phyloP scores from a whole-genome alignment of 2,113 vertebrate genomes.

The Seriola rivoliana region DNA sequence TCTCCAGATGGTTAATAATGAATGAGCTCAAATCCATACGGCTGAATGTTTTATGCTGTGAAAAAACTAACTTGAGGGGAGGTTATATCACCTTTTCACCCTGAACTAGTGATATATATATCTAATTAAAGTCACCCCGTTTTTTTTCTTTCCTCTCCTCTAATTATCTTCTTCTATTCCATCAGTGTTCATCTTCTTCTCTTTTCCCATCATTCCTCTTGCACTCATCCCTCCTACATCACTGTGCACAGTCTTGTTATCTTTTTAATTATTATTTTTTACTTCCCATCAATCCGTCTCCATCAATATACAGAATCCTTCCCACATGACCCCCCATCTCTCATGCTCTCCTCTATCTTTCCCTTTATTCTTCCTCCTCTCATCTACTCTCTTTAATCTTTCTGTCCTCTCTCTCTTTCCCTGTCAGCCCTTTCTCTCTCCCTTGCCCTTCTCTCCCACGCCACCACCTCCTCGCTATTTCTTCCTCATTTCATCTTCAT shows the following conservation, averaged over 20 bases:
- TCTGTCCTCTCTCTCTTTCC: neutral
- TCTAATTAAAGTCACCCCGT: neutral
- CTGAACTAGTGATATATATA: neutral
- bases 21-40: conserved; percentile 63
- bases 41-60: conserved; percentile 59
- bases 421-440: conserved; percentile 1
- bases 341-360: neutral
- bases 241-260: neutral
- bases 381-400: conserved; percentile 28
- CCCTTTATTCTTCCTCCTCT: conserved; percentile 2
- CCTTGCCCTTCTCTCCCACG: conserved; percentile 13
- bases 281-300: conserved; percentile 19
- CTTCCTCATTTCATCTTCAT: conserved; percentile 35
- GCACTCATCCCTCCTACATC: conserved; percentile 5
- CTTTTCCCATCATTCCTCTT: neutral
- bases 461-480: conserved; percentile 16
- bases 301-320: neutral
- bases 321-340: neutral
- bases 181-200: neutral
- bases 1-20: conserved; percentile 70
- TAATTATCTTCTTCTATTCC: neutral
- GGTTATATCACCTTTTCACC: neutral
- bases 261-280: conserved; percentile 2
- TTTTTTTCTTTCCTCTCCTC: neutral
- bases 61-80: conserved; percentile 3